These are phyloP conservation scores for Hylaeus volcanicus DNA, from an alignment of 1,140 invertebrate genomes.

Conservation along the genomic window DNA sequence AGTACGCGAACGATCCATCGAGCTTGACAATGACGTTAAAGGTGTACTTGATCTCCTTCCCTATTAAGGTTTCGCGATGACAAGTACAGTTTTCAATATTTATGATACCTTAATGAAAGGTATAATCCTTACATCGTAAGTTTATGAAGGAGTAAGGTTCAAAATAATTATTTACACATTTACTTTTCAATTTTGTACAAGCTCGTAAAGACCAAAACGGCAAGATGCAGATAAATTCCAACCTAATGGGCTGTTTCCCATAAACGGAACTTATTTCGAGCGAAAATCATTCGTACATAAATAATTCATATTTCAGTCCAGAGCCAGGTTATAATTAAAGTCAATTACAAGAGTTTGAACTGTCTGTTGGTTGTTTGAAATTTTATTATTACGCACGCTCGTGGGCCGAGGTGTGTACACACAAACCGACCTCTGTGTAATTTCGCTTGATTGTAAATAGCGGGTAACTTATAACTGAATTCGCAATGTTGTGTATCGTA, in stretches of 20 bases:
- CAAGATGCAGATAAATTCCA: not conserved
- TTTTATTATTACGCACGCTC: not conserved
- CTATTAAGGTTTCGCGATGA: not conserved
- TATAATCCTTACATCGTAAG: too few species aligned
- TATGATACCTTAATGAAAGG: too few species aligned
- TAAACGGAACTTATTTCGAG: not conserved
- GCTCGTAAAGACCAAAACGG: too few species aligned
- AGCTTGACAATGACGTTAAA: not conserved
- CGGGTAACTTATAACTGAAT: conserved; percentile 23
- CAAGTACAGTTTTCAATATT: not conserved
- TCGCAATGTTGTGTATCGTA: not conserved
- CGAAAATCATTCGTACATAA: not conserved
- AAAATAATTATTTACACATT: too few species aligned
- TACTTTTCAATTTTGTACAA: too few species aligned
- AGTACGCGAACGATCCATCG: not conserved
- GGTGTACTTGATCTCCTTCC: not conserved
- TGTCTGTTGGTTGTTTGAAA: not conserved
- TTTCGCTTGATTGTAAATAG: conserved; percentile 28
- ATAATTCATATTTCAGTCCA: not conserved
- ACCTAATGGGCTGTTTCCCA: not conserved
- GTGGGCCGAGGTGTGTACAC: not conserved
- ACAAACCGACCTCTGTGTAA: not conserved
- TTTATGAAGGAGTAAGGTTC: too few species aligned
- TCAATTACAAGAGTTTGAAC: not conserved
- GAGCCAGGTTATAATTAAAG: not conserved